Percentiles rank a stretch among this genome's conserved stretches.
phyloP scores from a whole-genome alignment of 2,113 vertebrate genomes.

The Loxodonta africana region DNA sequence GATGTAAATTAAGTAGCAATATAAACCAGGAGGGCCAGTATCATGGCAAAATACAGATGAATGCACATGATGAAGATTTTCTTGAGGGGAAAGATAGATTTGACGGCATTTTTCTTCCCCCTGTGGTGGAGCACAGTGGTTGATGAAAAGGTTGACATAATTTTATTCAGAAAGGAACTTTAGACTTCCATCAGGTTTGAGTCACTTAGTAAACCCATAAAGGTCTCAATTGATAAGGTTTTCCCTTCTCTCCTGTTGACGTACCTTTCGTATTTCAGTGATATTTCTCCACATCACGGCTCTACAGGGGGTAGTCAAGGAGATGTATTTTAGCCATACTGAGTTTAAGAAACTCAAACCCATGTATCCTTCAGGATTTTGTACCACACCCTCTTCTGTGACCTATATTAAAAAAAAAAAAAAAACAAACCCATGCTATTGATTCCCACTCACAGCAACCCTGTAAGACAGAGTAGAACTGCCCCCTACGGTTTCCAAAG shows the following conservation, averaged over 20 bases:
- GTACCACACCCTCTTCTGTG: background rate
- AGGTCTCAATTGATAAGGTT: background rate
- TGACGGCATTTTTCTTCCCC: background rate
- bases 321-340: background rate
- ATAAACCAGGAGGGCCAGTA: background rate
- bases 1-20: background rate
- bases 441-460: too few species aligned
- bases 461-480: too few species aligned
- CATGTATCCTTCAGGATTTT: background rate
- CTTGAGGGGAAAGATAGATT: background rate
- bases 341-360: background rate
- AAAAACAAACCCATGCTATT: too few species aligned
- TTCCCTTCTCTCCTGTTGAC: background rate
- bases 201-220: background rate
- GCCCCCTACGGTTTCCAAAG: too few species aligned
- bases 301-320: background rate
- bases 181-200: background rate
- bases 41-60: background rate
- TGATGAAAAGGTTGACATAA: background rate
- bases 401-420: background rate
- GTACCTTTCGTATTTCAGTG: background rate
- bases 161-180: background rate
- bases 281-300: background rate
- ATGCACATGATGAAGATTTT: background rate
- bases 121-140: background rate